phyloP scores from a whole-genome alignment of 2,888 invertebrate species.

The Cephus rjabovi region DNA sequence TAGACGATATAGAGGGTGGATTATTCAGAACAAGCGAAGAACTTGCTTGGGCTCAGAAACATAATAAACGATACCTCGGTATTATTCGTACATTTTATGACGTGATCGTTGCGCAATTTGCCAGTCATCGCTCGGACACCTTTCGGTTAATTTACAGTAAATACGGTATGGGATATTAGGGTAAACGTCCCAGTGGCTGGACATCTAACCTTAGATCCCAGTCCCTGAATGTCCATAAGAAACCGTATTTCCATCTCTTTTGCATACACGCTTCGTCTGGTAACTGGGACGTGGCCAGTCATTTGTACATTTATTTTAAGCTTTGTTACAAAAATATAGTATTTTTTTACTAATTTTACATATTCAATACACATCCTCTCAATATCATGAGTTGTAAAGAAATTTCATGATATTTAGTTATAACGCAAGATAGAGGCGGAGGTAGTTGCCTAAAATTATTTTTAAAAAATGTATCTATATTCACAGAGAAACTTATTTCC shows the following conservation, averaged over 20 bases:
- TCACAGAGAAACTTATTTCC: conserved; percentile 15
- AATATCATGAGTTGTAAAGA: not conserved
- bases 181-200: too few relatives aligned
- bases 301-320: too few relatives aligned
- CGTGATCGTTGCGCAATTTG: conserved; percentile 15
- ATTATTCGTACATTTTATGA: conserved; percentile 9
- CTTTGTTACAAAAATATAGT: not conserved
- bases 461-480: not conserved
- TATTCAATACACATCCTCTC: not conserved
- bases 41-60: conserved; percentile 8
- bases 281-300: too few relatives aligned
- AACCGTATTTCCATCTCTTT: too few relatives aligned
- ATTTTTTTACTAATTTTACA: not conserved
- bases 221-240: too few relatives aligned
- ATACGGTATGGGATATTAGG: not conserved
- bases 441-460: too few relatives aligned
- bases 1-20: not conserved
- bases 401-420: not conserved
- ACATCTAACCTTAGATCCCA: too few relatives aligned
- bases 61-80: conserved; percentile 13
- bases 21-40: not conserved
- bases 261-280: too few relatives aligned
- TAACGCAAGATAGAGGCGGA: not conserved
- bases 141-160: conserved; percentile 14
- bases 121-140: conserved; percentile 14